phyloP scores from a whole-genome alignment of 2,888 invertebrate species.

The Itoplectis maculator region DNA sequence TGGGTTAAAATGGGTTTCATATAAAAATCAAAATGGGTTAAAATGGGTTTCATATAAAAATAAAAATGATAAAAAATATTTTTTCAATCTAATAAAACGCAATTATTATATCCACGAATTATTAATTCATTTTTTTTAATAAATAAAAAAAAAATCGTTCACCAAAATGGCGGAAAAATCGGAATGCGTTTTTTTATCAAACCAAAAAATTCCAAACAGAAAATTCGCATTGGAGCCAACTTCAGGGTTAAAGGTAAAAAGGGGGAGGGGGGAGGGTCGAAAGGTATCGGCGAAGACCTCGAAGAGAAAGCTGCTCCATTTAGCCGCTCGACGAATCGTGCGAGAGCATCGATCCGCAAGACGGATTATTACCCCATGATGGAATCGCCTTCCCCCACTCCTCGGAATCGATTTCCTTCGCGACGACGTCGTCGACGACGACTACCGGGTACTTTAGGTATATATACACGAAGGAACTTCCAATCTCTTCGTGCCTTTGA shows the following conservation, averaged over 20 bases:
- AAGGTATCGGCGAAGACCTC: neutral
- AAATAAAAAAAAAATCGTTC: no score
- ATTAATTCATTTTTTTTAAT: no score
- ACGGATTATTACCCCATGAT: constrained; percentile 66
- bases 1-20: no score
- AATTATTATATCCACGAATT: no score
- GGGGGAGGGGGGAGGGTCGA: constrained; percentile 33
- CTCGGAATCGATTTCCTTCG: constrained; percentile 64
- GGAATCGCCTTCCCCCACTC: constrained; percentile 55
- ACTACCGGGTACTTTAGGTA: constrained; percentile 29
- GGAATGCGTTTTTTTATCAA: no score
- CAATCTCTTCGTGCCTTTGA: constrained; percentile 63
- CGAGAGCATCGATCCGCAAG: constrained; percentile 51
- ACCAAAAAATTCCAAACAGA: no score
- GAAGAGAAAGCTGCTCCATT: constrained; percentile 51
- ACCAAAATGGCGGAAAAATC: no score
- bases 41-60: no score
- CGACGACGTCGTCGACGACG: constrained; percentile 31
- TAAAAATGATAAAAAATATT: no score
- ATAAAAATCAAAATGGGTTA: no score
- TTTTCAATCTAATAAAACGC: no score
- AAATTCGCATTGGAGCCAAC: no score
- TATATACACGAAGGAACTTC: constrained; percentile 53
- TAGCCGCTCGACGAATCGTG: constrained; percentile 45
- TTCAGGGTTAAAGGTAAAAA: constrained; percentile 5